Base-by-base conservation (phyloP, 2,113 vertebrate species). In the Lampris incognitus region DNA sequence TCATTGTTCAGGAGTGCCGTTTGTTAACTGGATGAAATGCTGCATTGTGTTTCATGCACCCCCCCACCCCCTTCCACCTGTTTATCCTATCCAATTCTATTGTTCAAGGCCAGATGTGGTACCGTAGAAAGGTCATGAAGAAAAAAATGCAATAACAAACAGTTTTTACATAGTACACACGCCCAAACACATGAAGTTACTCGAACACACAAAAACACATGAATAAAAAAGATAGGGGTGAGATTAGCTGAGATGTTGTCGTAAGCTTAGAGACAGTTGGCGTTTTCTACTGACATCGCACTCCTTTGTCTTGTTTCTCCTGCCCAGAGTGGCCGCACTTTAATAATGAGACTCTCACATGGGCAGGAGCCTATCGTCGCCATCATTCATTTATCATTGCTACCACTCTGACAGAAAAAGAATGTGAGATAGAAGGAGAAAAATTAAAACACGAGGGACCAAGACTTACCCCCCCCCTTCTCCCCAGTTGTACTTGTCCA, bases 341-440 rank as follows among this genome's bases (percentile, higher is more conserved):
- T 40, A 84, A 37, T 51, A 91, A 91, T 83, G 87, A 78, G 91
- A 92, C 88, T 84, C 59, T 87, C 90, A 88, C 78, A 55, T 57
- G 83, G 74, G 56, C 55, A 59, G 64, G 52, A 67, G 41, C 76
- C 58, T 39, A 24, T 24, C 24, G 24, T 24, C 24, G 24, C 24
- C 24, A 13, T 39, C 49, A 87, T 84, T 37, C 48, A 82, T 88
- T 88, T 76, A 75, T 54, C 46, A 74, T 38, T 24, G 24, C 24
- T 24, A 24, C 24, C 24, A 24, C 24, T 24, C 24, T 24, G 24
- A 61, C 62, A 55, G 3, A 44, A 46, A 46, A 46, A 46, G 38
- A 38, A 37, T 58, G 5, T 0, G 0, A 72, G 9, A 41, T 3
- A 69, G 6, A 78, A 4, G 73, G 11, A 65, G n/a, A 68, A n/a